Percentiles rank a stretch among this genome's conserved stretches.
phyloP scores from a whole-genome alignment of 2,888 invertebrate genomes.

The Drosophila anomelani region DNA sequence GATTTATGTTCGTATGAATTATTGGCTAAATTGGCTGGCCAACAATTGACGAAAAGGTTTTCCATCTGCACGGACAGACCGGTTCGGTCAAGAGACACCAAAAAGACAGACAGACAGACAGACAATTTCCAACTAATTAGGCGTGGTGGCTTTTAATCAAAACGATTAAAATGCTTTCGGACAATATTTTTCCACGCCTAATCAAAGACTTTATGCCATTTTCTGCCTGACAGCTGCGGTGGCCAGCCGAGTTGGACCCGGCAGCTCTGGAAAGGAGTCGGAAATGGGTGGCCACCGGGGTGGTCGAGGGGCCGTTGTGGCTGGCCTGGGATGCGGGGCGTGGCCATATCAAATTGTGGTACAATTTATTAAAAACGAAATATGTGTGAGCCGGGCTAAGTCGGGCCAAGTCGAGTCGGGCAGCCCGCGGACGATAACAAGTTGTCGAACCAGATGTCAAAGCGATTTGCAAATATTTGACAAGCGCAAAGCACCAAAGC shows the following conservation, averaged over 20 bases:
- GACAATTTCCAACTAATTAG: constrained; percentile 75
- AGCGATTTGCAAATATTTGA: constrained; percentile 82
- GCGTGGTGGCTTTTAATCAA: constrained; percentile 80
- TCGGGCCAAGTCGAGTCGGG: constrained; percentile 39
- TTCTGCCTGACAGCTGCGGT: constrained; percentile 76
- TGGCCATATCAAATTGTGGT: constrained; percentile 79
- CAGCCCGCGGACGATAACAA: constrained; percentile 72
- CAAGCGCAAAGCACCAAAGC: constrained; percentile 74
- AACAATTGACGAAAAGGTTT: constrained; percentile 75
- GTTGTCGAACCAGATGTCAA: constrained; percentile 81
- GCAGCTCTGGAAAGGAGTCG: constrained; percentile 25
- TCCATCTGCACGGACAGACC: constrained; percentile 50
- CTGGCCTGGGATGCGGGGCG: constrained; percentile 45
- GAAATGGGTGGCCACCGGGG: constrained; percentile 35
- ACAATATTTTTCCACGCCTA: constrained; percentile 81
- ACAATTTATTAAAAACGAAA: constrained; percentile 81
- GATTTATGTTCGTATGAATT: constrained; percentile 79
- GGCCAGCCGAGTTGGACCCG: constrained; percentile 33
- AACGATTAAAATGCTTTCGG: constrained; percentile 80
- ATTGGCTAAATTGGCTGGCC: constrained; percentile 77
- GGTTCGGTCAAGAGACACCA: constrained; percentile 36
- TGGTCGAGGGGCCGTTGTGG: constrained; percentile 37
- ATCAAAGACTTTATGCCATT: constrained; percentile 77
- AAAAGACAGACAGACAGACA: not conserved
- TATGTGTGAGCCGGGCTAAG: constrained; percentile 65